These are phyloP conservation scores for Mixornis gularis DNA, from an alignment of 2,113 vertebrate species.

Conservation along the genomic window DNA sequence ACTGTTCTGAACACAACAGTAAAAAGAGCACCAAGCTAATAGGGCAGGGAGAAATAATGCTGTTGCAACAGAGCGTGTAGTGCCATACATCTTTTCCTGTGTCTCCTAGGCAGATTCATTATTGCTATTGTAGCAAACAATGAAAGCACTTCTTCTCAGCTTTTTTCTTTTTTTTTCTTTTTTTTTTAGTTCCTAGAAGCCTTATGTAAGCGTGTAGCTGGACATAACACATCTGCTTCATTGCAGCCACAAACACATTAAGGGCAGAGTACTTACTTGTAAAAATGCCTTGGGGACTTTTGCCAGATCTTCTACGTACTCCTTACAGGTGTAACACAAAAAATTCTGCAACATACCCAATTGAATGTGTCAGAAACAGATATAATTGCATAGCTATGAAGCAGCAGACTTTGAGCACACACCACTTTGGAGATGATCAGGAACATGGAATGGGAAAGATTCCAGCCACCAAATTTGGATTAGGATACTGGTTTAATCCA, in stretches of 20 bases:
- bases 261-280: conserved; percentile 69
- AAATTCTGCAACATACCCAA: conserved; percentile 78
- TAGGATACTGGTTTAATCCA: neutral
- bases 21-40: neutral
- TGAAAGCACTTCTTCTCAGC: neutral
- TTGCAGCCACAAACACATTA: neutral
- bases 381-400: neutral
- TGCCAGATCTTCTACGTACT: conserved; percentile 91
- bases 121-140: neutral
- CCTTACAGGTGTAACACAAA: conserved; percentile 90
- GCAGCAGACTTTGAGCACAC: neutral
- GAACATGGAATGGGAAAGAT: neutral
- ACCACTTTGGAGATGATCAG: neutral
- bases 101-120: neutral
- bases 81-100: neutral
- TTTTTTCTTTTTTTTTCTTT: neutral
- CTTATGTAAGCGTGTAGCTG: neutral
- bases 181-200: neutral
- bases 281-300: conserved; percentile 80
- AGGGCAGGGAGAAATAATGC: neutral
- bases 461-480: neutral
- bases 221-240: neutral
- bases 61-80: neutral
- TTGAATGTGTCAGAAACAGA: neutral
- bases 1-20: neutral